A percentile compares a stretch with the other conserved stretches of the same genome.
Conservation (phyloP, 2,797 vertebrate genomes). For the Acanthopagrus latus region DNA sequence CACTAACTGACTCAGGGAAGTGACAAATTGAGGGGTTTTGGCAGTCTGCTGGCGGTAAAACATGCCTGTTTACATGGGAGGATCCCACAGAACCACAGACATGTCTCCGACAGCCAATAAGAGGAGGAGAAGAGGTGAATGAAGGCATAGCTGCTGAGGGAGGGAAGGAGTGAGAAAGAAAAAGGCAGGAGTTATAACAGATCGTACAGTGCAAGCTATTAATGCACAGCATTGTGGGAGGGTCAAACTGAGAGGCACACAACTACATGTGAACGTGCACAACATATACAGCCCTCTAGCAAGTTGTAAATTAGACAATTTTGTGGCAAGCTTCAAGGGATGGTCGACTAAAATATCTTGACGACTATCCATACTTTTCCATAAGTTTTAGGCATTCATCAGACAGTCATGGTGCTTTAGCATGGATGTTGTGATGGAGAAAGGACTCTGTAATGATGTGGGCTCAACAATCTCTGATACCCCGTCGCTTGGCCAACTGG, state of each 20-base stretch:
- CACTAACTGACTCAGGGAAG: conserved; percentile 74
- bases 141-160: conserved; percentile 21
- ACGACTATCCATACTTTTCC: neutral
- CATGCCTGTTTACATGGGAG: conserved; percentile 80
- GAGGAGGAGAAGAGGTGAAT: conserved; percentile 37
- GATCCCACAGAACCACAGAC: conserved; percentile 82
- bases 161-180: conserved; percentile 33
- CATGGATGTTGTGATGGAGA: no score
- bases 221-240: neutral
- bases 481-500: no score
- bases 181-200: conserved; percentile 21
- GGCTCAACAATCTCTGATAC: no score
- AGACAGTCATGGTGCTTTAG: conserved; percentile 1
- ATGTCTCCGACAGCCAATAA: conserved; percentile 60
- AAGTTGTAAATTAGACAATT: neutral
- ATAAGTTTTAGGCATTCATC: neutral
- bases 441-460: no score
- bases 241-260: conserved; percentile 5
- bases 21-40: conserved; percentile 85
- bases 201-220: conserved; percentile 6
- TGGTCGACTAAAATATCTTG: neutral
- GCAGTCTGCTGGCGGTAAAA: conserved; percentile 75
- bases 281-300: neutral
- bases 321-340: neutral
- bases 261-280: neutral